Conservation (phyloP, 2,797 vertebrate genomes). For the Labeo calbasu region DNA sequence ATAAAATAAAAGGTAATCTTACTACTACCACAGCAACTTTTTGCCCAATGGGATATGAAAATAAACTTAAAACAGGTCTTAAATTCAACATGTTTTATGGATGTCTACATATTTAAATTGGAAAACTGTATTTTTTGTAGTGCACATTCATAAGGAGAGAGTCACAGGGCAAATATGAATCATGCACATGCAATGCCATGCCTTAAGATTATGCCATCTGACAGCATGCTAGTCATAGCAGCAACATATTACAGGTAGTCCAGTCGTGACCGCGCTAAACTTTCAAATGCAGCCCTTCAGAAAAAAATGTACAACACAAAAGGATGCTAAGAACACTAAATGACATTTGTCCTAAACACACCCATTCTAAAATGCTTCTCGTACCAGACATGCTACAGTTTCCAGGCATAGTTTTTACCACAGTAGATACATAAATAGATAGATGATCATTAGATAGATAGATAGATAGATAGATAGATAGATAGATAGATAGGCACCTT, state of each 20-base stretch:
- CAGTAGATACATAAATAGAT: background rate
- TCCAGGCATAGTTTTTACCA: background rate
- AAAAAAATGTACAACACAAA: conserved; percentile 36
- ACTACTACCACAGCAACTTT: background rate
- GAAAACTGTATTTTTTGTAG: background rate
- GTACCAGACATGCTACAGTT: conserved; percentile 3
- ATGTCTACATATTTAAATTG: background rate
- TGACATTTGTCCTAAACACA: conserved; percentile 15
- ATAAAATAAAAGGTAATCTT: background rate
- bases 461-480: background rate
- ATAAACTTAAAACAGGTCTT: background rate
- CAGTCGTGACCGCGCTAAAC: background rate
- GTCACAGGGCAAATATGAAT: background rate
- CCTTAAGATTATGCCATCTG: conserved; percentile 12
- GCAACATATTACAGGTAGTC: background rate
- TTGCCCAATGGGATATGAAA: background rate
- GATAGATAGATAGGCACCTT: background rate
- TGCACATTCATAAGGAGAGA: background rate
- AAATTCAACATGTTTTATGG: background rate
- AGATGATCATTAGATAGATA: background rate
- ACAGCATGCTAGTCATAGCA: conserved; percentile 37
- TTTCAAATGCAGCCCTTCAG: background rate
- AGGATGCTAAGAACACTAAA: conserved; percentile 1
- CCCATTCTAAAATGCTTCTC: conserved; percentile 33
- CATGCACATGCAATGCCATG: conserved; percentile 1